Percentiles rank a stretch among this genome's conserved stretches.
Evolutionary conservation across 1,140 invertebrate species (phyloP).

Genomic region (Diploscapter pachys): DNA sequence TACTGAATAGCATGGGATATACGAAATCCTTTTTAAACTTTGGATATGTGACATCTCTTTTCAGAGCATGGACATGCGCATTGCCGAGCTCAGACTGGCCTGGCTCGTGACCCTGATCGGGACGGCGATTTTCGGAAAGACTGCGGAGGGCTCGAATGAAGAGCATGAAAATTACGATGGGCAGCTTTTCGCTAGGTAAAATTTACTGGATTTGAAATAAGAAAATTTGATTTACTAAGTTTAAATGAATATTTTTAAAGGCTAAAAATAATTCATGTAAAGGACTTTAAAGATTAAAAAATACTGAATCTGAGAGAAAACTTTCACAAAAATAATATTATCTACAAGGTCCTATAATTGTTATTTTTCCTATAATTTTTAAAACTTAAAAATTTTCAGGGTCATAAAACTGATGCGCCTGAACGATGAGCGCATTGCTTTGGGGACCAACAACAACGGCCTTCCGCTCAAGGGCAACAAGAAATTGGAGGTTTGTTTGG

Average conservation of each 20-base stretch:
- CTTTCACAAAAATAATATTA: neutral
- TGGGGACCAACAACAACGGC: constrained; percentile 68
- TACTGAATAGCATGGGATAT: too few relatives aligned
- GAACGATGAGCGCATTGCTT: constrained; percentile 73
- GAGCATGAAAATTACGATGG: constrained; percentile 98
- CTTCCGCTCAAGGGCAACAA: constrained; percentile 68
- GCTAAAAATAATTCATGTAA: too few relatives aligned
- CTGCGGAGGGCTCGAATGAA: constrained; percentile 88
- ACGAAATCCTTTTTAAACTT: too few relatives aligned
- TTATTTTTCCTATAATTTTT: neutral
- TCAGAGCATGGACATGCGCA: constrained; percentile 34
- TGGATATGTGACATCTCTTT: neutral
- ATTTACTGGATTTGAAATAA: neutral
- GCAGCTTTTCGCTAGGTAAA: constrained; percentile 80
- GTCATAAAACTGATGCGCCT: constrained; percentile 92
- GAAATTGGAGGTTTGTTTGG: constrained; percentile 72
- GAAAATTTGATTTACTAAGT: too few relatives aligned
- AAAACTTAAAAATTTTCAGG: constrained; percentile 60
- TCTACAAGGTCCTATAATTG: neutral
- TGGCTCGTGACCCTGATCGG: constrained; percentile 99
- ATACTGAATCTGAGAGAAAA: too few relatives aligned
- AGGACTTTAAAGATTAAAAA: too few relatives aligned
- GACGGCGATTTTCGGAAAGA: constrained; percentile 81
- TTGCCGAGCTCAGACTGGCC: constrained; percentile 69
- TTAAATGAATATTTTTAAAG: too few relatives aligned